A percentile compares a stretch with the other conserved stretches of the same genome.
Conservation (phyloP, 2,113 vertebrate genomes). For the Ondatra zibethicus region DNA sequence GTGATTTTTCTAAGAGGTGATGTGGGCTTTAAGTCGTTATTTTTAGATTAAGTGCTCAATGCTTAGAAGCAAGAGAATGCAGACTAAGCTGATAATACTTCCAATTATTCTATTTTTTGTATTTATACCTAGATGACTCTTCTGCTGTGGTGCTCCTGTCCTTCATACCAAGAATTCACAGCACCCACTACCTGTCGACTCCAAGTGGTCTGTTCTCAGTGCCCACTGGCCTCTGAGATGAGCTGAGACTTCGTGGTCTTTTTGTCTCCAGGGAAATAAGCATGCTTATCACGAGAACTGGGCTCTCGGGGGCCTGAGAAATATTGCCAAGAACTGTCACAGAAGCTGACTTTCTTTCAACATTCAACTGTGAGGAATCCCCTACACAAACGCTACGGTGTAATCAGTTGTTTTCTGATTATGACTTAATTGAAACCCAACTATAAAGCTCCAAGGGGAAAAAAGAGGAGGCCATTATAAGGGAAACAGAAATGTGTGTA, state of each 20-base stretch:
- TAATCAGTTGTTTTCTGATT: conserved; percentile 41
- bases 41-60: conserved; percentile 48
- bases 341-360: neutral
- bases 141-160: neutral
- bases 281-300: neutral
- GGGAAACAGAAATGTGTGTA: neutral
- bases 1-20: conserved; percentile 10
- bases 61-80: neutral
- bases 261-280: neutral
- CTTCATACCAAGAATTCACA: neutral
- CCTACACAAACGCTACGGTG: neutral
- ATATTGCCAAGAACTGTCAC: conserved; percentile 53
- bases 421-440: neutral
- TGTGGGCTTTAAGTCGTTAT: neutral
- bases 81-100: neutral
- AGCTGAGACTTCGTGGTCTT: neutral
- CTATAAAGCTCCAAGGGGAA: neutral
- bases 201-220: neutral
- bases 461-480: neutral
- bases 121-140: neutral
- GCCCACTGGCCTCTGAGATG: neutral
- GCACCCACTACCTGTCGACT: too few species aligned
- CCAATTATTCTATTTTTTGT: conserved; percentile 63
- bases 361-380: neutral
- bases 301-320: conserved; percentile 57